Evolutionary conservation across 2,888 invertebrate genomes (phyloP).

Genomic region (Eudemis profundana): DNA sequence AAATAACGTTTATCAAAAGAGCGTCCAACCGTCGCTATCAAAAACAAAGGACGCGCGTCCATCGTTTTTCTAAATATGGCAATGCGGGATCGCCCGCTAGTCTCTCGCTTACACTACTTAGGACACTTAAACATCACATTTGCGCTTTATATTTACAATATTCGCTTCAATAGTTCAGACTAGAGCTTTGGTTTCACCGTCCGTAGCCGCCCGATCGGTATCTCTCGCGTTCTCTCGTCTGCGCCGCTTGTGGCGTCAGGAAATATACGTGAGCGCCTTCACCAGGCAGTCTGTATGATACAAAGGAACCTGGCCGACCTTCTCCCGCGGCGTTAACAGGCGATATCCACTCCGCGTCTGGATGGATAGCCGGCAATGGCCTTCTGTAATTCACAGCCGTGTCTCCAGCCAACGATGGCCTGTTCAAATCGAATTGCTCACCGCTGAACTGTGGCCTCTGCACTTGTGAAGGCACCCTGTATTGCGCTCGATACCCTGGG

Average conservation of each 20-base stretch:
- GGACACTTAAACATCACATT: conserved; percentile 85
- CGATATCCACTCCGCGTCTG: conserved; percentile 86
- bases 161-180: conserved; percentile 73
- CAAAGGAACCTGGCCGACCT: conserved; percentile 86
- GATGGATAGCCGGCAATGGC: conserved; percentile 83
- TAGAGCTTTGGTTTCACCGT: conserved; percentile 83
- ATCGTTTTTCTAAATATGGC: conserved; percentile 77
- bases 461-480: conserved; percentile 64
- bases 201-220: conserved; percentile 76
- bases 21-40: conserved; percentile 68
- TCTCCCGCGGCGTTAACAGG: conserved; percentile 78
- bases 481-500: conserved; percentile 73
- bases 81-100: conserved; percentile 77
- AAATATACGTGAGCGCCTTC: conserved; percentile 92
- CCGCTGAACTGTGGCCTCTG: conserved; percentile 70
- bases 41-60: conserved; percentile 53
- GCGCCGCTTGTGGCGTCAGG: conserved; percentile 88
- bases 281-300: conserved; percentile 90
- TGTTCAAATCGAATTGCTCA: conserved; percentile 76
- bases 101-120: conserved; percentile 82
- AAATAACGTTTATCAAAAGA: conserved; percentile 73
- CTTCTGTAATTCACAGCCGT: conserved; percentile 85
- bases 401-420: conserved; percentile 76
- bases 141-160: conserved; percentile 81
- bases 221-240: conserved; percentile 62